Conservation (phyloP, 2,797 vertebrate genomes). For the Sebastiscus albofasciatus region DNA sequence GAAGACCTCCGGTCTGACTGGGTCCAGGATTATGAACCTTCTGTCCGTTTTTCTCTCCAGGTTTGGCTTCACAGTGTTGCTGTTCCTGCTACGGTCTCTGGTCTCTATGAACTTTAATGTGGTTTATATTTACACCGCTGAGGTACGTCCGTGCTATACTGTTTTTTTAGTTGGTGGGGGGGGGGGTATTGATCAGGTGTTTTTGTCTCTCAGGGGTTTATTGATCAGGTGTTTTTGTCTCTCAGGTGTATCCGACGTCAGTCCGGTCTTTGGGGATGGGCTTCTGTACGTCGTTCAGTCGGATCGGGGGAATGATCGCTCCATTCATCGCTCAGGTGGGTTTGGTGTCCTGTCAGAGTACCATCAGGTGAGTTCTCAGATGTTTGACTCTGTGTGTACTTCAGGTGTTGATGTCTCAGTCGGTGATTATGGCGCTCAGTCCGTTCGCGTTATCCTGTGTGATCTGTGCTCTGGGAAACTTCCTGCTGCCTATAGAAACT, state of each 20-base stretch:
- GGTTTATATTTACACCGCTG: constrained; percentile 96
- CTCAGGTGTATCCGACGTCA: constrained; percentile 92
- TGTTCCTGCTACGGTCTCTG: constrained; percentile 91
- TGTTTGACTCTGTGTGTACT: not conserved
- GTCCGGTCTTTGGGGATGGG: constrained; percentile 93
- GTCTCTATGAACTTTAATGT: constrained; percentile 96
- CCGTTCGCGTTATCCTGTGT: constrained; percentile 87
- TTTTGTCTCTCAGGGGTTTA: not conserved
- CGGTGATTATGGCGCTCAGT: constrained; percentile 85
- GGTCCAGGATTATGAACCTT: not conserved
- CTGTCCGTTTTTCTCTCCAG: constrained; percentile 70
- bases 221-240: not conserved
- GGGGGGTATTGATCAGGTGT: not conserved
- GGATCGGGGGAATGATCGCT: constrained; percentile 94
- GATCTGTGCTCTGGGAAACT: constrained; percentile 84
- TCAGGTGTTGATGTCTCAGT: constrained; percentile 90
- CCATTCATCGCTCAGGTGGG: constrained; percentile 94
- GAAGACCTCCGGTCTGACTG: not conserved
- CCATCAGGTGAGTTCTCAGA: not conserved
- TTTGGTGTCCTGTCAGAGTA: not conserved
- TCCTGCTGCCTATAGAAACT: constrained; percentile 91
- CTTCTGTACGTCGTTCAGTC: constrained; percentile 91
- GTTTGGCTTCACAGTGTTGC: constrained; percentile 85
- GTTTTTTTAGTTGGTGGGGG: not conserved
- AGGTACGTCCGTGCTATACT: constrained; percentile 80